Percentiles rank a stretch among this genome's conserved stretches.
Conservation (phyloP, 2,797 vertebrate species). For the Eurystomus glaucurus region DNA sequence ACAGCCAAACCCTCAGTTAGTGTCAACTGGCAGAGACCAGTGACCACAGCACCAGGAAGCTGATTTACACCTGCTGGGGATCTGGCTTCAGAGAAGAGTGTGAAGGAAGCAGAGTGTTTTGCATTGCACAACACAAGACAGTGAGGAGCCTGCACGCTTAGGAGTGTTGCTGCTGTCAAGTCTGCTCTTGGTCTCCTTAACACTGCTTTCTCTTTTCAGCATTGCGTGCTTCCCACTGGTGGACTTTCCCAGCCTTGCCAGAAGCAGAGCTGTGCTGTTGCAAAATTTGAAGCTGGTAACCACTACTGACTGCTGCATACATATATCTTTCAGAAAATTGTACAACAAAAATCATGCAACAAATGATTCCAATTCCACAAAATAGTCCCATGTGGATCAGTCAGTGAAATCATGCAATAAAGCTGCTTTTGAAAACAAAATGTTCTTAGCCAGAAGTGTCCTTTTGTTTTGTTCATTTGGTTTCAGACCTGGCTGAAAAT, state of each 20-base stretch:
- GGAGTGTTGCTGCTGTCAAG: rapidly evolving
- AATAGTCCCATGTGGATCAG: background rate
- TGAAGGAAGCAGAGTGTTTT: background rate
- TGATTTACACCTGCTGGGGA: background rate
- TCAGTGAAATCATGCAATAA: background rate
- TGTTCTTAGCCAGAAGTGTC: background rate
- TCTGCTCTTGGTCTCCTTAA: background rate
- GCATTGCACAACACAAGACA: background rate
- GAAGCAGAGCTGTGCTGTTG: background rate
- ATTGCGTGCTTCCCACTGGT: rapidly evolving
- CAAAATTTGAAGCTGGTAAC: background rate
- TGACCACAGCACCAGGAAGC: rapidly evolving
- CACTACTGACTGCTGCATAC: background rate
- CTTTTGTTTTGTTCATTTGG: background rate
- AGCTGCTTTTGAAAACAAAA: background rate
- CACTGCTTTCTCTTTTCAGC: rapidly evolving
- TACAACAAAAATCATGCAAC: background rate
- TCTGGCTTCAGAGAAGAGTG: rapidly evolving
- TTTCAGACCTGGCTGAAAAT: background rate
- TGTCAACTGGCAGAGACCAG: background rate
- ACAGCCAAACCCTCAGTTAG: background rate
- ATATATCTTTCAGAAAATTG: background rate
- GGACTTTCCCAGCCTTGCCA: background rate
- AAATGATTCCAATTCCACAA: background rate
- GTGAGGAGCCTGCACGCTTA: rapidly evolving